Evolutionary conservation across 2,797 vertebrate species (phyloP), one percentile per base, ranked within the genome.

Genomic region (Muraenolepis orangiensis): DNA sequence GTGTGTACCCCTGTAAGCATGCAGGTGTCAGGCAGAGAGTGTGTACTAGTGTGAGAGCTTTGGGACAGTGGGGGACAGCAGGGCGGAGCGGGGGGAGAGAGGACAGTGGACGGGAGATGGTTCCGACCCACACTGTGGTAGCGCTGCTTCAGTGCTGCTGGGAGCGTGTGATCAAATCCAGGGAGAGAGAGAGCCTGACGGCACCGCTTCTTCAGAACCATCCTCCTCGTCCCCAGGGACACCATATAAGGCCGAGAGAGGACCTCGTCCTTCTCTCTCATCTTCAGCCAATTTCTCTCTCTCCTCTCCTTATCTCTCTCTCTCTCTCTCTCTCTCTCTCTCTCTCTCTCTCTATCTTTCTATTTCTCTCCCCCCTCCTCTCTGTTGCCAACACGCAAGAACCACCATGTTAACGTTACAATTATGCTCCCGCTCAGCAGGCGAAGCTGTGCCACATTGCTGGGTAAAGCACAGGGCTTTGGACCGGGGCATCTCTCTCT

Each of bases 111-210:
- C 68, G 34, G 75, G 80, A 82, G 87, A 81, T 71, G 72, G 85
- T 84, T 87, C 83, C 88, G 89, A 89, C 87, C 90, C 80, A 36
- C 38, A 20, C 80, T 81, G 81, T 79, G 91, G 88, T 85, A 87
- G 74, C 87, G 85, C 83, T 81, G 80, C 83, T 18, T 87, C 74
- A 80, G 82, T 14, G 74, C 84, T 90, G 86, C 81, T 79, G 87
- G 90, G 88, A 85, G 76, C 77, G 82, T 80, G 87, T 82, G 88
- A 90, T 90, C 87, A 91, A 91, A 89, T 88, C 87, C 78, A 70
- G 84, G 84, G 87, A 90, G 86, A 87, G 80, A 81, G 85, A 78
- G 83, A 82, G 87, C 78, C 77, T 81, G 81, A 86, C 36, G n/a
- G 82, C 78, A 79, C 82, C 83, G 36, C 36, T 10, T 38, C 89